Evolutionary conservation across 2,797 vertebrate genomes (phyloP).

Genomic region (Oophaga sylvatica): DNA sequence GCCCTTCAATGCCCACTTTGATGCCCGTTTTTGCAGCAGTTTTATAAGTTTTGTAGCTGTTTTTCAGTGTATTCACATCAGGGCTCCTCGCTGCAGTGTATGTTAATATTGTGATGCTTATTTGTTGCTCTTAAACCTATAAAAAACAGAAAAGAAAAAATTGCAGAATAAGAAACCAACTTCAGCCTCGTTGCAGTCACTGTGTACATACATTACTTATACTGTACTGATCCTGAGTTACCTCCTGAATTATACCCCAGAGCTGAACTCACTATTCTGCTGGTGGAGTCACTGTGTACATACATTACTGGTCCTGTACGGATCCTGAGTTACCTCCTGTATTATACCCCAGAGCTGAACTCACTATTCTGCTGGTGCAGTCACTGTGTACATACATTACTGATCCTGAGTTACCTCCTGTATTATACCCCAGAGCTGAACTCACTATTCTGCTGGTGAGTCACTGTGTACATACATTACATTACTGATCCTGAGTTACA

Average conservation of each 20-base stretch:
- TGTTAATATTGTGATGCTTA: too few relatives aligned
- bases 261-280: neutral
- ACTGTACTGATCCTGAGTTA: neutral
- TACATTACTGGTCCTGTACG: conserved; percentile 2
- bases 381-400: neutral
- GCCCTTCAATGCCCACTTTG: too few relatives aligned
- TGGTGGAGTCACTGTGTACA: neutral
- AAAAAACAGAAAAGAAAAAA: too few relatives aligned
- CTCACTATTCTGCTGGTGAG: neutral
- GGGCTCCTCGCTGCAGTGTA: too few relatives aligned
- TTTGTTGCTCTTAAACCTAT: too few relatives aligned
- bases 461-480: neutral
- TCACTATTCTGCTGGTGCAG: too few relatives aligned
- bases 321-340: neutral
- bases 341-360: too few relatives aligned
- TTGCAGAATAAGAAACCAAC: too few relatives aligned
- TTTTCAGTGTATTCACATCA: too few relatives aligned
- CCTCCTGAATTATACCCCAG: neutral
- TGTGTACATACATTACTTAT: neutral
- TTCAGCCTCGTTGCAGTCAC: too few relatives aligned
- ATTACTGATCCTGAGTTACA: neutral
- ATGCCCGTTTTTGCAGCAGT: too few relatives aligned
- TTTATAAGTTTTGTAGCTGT: too few relatives aligned
- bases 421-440: neutral
- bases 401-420: neutral